A percentile compares a stretch with the other conserved stretches of the same genome.
phyloP scores from a whole-genome alignment of 2,888 invertebrate species.

The Coremacera marginata region DNA sequence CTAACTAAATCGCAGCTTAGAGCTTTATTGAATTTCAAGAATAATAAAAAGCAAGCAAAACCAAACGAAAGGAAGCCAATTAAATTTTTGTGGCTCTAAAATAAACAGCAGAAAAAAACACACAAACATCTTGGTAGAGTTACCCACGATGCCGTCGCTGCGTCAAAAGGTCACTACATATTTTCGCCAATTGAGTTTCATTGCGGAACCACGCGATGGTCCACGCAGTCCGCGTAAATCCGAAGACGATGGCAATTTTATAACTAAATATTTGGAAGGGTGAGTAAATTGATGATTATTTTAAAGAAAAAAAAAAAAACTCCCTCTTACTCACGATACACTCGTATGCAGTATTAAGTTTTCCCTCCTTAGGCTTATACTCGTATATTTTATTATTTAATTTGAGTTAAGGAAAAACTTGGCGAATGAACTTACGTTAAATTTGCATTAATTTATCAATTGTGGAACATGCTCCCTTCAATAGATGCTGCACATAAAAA shows the following conservation, averaged over 20 bases:
- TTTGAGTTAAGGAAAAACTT: no score
- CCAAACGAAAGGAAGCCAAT: not conserved
- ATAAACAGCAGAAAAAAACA: not conserved
- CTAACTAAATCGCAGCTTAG: not conserved
- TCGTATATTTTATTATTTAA: no score
- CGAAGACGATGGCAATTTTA: slow-evolving; percentile 75
- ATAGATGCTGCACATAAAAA: no score
- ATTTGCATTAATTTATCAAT: no score
- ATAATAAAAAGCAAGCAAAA: not conserved
- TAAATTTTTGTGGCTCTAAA: not conserved
- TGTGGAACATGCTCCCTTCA: no score
- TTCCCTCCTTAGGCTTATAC: no score
- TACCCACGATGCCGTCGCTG: slow-evolving; percentile 75
- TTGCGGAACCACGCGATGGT: slow-evolving; percentile 73
- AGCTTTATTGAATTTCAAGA: slow-evolving; percentile 8
- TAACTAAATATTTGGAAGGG: slow-evolving; percentile 80
- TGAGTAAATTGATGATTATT: slow-evolving; percentile 63
- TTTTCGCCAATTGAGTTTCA: slow-evolving; percentile 79
- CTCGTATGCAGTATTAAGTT: no score
- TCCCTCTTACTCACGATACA: no score
- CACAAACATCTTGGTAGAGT: not conserved
- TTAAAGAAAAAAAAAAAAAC: no score
- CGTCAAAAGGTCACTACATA: slow-evolving; percentile 79
- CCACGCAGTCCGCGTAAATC: slow-evolving; percentile 60
- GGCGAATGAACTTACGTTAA: no score